Evolutionary conservation across 2,888 invertebrate species (phyloP).

Genomic region (Acronicta psi): DNA sequence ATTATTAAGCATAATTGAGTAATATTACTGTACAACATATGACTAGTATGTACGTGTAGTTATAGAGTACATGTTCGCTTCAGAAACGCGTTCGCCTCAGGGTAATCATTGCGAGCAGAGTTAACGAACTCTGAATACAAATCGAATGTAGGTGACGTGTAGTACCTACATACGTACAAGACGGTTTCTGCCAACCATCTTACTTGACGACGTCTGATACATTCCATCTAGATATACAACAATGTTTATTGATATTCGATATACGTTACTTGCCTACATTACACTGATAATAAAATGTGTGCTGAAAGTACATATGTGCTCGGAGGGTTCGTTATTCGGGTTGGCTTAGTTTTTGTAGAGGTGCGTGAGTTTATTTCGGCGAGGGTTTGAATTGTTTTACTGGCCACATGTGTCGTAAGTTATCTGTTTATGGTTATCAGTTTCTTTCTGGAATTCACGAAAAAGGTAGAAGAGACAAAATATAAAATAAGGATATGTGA

Average conservation of each 20-base stretch:
- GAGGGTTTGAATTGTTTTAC: slow-evolving; percentile 24
- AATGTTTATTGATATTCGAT: slow-evolving; percentile 49
- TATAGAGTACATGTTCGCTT: slow-evolving; percentile 48
- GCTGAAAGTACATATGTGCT: slow-evolving; percentile 24
- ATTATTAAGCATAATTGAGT: slow-evolving; percentile 52
- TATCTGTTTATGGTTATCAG: slow-evolving; percentile 21
- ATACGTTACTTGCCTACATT: slow-evolving; percentile 33
- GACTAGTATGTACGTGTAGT: slow-evolving; percentile 29
- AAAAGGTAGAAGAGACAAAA: no score
- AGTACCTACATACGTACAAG: slow-evolving; percentile 35
- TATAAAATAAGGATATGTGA: no score
- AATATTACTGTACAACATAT: slow-evolving; percentile 52
- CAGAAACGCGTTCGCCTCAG: slow-evolving; percentile 66
- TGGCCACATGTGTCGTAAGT: slow-evolving; percentile 19
- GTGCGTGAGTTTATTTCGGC: slow-evolving; percentile 25
- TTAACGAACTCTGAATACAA: slow-evolving; percentile 83
- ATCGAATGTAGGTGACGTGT: slow-evolving; percentile 72
- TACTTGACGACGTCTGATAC: slow-evolving; percentile 37
- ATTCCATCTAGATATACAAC: slow-evolving; percentile 40
- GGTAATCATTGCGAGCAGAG: slow-evolving; percentile 75
- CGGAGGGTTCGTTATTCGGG: slow-evolving; percentile 32
- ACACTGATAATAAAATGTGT: slow-evolving; percentile 47
- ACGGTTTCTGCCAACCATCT: slow-evolving; percentile 30
- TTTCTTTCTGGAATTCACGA: slow-evolving; percentile 22
- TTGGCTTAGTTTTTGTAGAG: slow-evolving; percentile 34